Evolutionary conservation across 1,140 invertebrate genomes (phyloP).

Genomic region (Amphibalanus amphitrite): DNA sequence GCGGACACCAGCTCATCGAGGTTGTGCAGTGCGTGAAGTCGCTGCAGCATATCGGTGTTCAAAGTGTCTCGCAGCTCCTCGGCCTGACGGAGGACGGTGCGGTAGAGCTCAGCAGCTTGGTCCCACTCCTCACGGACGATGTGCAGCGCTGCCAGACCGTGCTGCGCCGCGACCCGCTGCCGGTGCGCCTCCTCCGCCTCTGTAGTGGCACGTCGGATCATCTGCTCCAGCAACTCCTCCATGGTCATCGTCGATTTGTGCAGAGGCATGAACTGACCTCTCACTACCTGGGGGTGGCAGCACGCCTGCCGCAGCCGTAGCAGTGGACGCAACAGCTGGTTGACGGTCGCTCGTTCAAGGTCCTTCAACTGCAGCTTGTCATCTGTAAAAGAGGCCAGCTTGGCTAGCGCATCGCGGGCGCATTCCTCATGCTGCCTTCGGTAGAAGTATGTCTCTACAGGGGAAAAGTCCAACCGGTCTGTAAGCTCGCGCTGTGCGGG

Average conservation of each 20-base stretch:
- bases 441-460: constrained; percentile 42
- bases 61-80: constrained; percentile 34
- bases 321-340: constrained; percentile 41
- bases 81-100: constrained; percentile 36
- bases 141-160: constrained; percentile 44
- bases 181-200: constrained; percentile 49
- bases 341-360: constrained; percentile 28
- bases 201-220: constrained; percentile 42
- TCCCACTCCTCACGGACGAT: constrained; percentile 36
- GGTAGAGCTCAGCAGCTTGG: constrained; percentile 40
- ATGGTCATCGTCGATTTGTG: constrained; percentile 43
- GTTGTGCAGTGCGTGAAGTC: constrained; percentile 51
- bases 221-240: constrained; percentile 43
- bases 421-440: constrained; percentile 30
- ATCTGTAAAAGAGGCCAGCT: constrained; percentile 24
- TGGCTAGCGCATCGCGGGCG: constrained; percentile 24
- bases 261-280: constrained; percentile 37
- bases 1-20: constrained; percentile 34
- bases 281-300: constrained; percentile 46
- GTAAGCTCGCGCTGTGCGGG: constrained; percentile 22
- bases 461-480: constrained; percentile 37
- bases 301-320: constrained; percentile 50
- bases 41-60: constrained; percentile 38
- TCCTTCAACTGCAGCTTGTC: constrained; percentile 24
- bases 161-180: constrained; percentile 40